Evolutionary conservation across 1,140 invertebrate genomes (phyloP).

Genomic region (Monomorium pharaonis): DNA sequence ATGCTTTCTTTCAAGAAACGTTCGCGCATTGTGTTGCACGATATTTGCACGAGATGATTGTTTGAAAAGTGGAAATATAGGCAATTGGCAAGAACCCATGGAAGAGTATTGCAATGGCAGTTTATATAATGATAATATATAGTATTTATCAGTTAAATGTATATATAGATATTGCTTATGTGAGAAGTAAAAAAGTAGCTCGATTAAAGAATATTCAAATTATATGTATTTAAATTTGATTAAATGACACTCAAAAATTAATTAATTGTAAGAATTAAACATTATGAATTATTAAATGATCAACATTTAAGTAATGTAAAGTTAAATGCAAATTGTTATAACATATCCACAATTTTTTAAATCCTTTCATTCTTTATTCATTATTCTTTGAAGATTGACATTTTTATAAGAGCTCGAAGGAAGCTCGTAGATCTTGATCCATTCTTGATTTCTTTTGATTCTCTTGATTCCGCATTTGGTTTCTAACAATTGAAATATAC

Average conservation of each 20-base stretch:
- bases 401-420: background rate
- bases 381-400: slow-evolving; percentile 9
- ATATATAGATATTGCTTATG: background rate
- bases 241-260: background rate
- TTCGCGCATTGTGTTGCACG: background rate
- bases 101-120: background rate
- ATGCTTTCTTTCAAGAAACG: slow-evolving; percentile 30
- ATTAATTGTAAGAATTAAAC: background rate
- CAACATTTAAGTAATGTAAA: background rate
- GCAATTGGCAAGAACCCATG: background rate
- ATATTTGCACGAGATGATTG: background rate
- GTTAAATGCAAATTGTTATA: no score
- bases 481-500: slow-evolving; percentile 27
- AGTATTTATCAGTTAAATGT: background rate
- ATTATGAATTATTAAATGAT: background rate
- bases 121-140: background rate
- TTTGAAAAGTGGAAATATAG: background rate
- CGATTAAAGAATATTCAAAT: background rate
- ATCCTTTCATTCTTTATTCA: background rate
- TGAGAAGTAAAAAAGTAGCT: background rate
- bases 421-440: background rate
- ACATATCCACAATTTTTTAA: no score
- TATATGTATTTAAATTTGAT: background rate
- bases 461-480: background rate
- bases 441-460: background rate